Base-by-base conservation (phyloP, 2,797 vertebrate genomes). In the Gallinago solitaria region DNA sequence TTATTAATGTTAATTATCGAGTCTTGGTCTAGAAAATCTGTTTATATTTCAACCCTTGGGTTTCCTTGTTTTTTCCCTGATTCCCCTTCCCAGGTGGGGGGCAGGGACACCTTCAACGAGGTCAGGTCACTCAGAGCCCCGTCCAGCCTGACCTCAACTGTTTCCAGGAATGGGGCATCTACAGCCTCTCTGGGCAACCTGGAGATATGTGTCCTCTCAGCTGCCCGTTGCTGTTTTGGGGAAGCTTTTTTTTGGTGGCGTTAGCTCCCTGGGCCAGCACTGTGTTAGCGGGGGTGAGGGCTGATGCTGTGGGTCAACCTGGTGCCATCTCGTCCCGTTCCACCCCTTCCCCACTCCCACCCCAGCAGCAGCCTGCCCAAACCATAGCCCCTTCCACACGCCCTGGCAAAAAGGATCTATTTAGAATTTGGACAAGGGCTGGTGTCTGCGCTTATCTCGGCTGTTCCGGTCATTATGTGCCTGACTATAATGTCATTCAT, bases 181-280 rank as follows among this genome's bases (percentile, higher is more conserved):
- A 5, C 20, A 5, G 6, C 24, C 23, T 20, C 68, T n/a, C 54
- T 37, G 63, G 70, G 50, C 27, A 81, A 57, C 43, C 14, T 4
- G 11, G 2, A 53, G 23, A 17, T 21, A 13, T 2, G 3, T 18
- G 24, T 47, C 60, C 28, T 39, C 63, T 37, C 0, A 0, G 35
- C 35, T 45, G n/a, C 35, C 37, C 4, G 0, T 23, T 15, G 7
- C 69, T 30, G 13, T 41, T 30, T 13, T 41, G 13, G 43, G 51
- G 43, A 45, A 75, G 56, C 6, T 10, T 56, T n/a, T 30, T 61
- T 23, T 24, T 0, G 45, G 0, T 3, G 9, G 16, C 27, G 14
- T 37, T 25, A 11, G 16, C 6, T 51, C 43, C 43, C 53, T 11
- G 19, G 32, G 53, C 37, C 25, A 24, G 30, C 6, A 5, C 54